Evolutionary conservation across 1,140 invertebrate species (phyloP).

Genomic region (Nautilus pompilius): DNA sequence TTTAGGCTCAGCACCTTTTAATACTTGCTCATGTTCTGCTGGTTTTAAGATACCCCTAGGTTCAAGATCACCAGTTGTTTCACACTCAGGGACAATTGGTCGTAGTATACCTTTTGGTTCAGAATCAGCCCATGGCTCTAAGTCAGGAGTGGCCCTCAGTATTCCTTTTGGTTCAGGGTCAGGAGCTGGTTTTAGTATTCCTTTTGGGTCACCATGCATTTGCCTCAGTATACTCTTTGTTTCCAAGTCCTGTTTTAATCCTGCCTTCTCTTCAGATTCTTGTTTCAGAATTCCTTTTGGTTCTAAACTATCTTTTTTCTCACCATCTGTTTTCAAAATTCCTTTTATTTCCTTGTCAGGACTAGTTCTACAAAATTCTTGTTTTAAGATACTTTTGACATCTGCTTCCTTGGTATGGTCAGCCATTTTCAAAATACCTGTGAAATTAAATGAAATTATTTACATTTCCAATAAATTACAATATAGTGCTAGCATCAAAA

Average conservation of each 20-base stretch:
- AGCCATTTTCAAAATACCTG: constrained; percentile 41
- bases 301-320: constrained; percentile 2
- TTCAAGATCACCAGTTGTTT: background rate
- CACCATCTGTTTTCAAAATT: constrained; percentile 20
- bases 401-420: constrained; percentile 10
- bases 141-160: no score
- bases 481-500: no score
- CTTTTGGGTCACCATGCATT: no score
- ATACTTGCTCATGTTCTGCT: background rate
- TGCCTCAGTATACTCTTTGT: constrained; percentile 8
- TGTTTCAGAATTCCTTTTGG: constrained; percentile 18
- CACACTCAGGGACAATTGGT: no score
- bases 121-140: no score
- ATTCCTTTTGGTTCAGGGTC: background rate
- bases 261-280: constrained; percentile 8
- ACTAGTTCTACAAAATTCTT: background rate
- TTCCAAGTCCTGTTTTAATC: background rate
- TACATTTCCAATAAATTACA: no score
- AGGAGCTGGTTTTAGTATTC: no score
- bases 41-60: constrained; percentile 20
- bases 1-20: constrained; percentile 11
- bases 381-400: constrained; percentile 18
- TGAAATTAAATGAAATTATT: background rate
- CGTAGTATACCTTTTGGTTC: no score
- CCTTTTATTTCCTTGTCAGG: constrained; percentile 11